Evolutionary conservation across 2,113 vertebrate species (phyloP).

Genomic region (Epinephelus fuscoguttatus): DNA sequence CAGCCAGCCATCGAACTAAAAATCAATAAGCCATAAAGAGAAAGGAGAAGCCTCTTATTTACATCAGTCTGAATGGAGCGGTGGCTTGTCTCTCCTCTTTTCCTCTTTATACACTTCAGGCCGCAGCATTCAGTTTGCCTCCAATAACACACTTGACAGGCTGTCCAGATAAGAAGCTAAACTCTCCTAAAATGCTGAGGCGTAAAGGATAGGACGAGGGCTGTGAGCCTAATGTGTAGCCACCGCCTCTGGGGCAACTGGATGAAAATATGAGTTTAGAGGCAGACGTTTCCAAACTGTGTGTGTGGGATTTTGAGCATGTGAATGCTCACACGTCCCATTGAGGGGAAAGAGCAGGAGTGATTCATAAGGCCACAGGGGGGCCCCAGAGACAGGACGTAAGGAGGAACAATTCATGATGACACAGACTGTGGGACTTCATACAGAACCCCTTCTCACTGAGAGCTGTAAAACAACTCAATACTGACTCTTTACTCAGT

Average conservation of each 20-base stretch:
- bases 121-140: conserved; percentile 43
- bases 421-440: conserved; percentile 15
- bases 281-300: conserved; percentile 20
- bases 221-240: conserved; percentile 30
- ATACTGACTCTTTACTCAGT: conserved; percentile 14
- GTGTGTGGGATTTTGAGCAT: conserved; percentile 5
- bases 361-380: conserved; percentile 81
- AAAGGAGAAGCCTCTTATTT: conserved; percentile 75
- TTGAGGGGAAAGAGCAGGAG: conserved; percentile 48
- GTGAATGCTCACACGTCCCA: conserved; percentile 27
- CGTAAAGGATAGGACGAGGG: conserved; percentile 33
- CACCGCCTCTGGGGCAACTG: conserved; percentile 31
- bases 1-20: conserved; percentile 60
- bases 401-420: conserved; percentile 35
- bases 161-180: conserved; percentile 63
- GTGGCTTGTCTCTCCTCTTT: conserved; percentile 59
- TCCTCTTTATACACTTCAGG: conserved; percentile 58
- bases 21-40: conserved; percentile 80
- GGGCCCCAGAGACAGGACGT: conserved; percentile 82
- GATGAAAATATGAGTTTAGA: conserved; percentile 42
- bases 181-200: conserved; percentile 53
- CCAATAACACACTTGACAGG: conserved; percentile 60
- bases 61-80: conserved; percentile 62
- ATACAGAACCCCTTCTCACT: conserved; percentile 3
- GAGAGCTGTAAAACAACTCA: conserved; percentile 14